phyloP scores from a whole-genome alignment of 2,797 vertebrate genomes.

The Periparus ater region DNA sequence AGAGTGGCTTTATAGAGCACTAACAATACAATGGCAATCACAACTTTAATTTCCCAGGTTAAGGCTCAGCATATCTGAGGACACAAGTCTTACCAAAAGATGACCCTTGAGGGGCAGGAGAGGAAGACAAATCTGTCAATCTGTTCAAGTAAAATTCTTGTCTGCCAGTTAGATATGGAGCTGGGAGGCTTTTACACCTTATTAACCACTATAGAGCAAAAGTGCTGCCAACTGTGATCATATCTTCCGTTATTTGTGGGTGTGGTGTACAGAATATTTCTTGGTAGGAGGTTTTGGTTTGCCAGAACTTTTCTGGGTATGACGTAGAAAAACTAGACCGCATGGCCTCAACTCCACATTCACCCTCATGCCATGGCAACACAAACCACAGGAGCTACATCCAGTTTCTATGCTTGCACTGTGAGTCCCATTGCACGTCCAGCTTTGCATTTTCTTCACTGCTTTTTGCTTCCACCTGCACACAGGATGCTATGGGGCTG shows the following conservation, averaged over 20 bases:
- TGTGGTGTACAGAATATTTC: background rate
- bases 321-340: background rate
- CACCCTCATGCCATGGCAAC: background rate
- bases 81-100: background rate
- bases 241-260: background rate
- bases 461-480: background rate
- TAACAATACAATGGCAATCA: background rate
- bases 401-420: background rate
- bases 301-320: background rate
- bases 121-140: background rate
- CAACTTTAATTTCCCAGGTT: background rate
- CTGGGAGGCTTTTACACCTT: background rate
- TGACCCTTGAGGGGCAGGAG: rapidly evolving
- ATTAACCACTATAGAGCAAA: background rate
- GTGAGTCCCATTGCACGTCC: rapidly evolving
- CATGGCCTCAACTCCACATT: background rate
- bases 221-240: background rate
- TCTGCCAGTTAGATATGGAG: background rate
- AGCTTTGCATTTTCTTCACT: background rate
- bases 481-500: background rate
- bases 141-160: background rate
- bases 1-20: background rate
- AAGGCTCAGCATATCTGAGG: background rate
- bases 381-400: background rate
- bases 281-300: background rate